Evolutionary conservation across 2,888 invertebrate genomes (phyloP).

Genomic region (Leptopilina drosophilae): DNA sequence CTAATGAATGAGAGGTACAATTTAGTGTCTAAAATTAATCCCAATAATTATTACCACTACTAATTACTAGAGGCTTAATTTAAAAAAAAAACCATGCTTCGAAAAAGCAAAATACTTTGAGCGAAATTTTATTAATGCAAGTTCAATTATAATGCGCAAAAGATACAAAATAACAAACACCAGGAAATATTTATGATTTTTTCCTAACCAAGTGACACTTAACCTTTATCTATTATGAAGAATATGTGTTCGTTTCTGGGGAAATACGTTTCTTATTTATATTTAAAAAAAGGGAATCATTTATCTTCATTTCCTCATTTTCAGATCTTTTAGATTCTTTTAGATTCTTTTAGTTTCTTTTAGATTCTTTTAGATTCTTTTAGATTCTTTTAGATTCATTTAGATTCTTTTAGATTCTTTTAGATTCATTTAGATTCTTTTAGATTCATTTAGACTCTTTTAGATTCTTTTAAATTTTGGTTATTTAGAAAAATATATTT

Average conservation of each 20-base stretch:
- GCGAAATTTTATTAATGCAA: neutral
- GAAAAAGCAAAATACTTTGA: neutral
- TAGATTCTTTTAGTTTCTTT: too few species aligned
- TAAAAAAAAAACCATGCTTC: neutral
- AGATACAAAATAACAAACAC: constrained; percentile 53
- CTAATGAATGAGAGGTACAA: constrained; percentile 8
- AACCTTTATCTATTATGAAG: constrained; percentile 29
- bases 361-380: too few species aligned
- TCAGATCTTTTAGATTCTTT: too few species aligned
- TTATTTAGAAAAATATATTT: too few species aligned
- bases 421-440: too few species aligned
- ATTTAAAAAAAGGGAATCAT: neutral
- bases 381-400: too few species aligned
- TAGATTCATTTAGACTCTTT: too few species aligned
- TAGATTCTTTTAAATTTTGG: too few species aligned
- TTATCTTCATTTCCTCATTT: neutral
- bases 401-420: too few species aligned
- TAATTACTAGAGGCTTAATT: neutral
- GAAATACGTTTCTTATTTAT: neutral
- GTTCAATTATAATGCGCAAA: constrained; percentile 43
- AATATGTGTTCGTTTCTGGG: neutral
- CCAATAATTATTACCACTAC: too few species aligned
- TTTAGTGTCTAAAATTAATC: constrained; percentile 1
- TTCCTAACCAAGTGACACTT: constrained; percentile 21
- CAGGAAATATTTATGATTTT: constrained; percentile 44